These are phyloP conservation scores for Pygocentrus nattereri DNA, from an alignment of 2,797 vertebrate genomes.

Conservation along the genomic window DNA sequence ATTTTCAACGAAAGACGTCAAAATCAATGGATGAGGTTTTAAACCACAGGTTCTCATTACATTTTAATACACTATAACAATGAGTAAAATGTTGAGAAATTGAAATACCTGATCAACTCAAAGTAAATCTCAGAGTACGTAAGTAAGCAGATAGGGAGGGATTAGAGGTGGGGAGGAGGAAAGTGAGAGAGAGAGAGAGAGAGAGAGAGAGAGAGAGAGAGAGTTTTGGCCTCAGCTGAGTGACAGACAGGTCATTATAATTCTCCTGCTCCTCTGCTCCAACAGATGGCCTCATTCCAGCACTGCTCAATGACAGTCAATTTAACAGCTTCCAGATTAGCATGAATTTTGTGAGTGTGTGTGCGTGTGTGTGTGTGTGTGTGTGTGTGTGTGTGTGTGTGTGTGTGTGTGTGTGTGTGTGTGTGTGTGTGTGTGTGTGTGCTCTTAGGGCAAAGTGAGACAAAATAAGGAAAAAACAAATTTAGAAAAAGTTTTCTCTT, in stretches of 20 bases:
- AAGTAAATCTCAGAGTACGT: background rate
- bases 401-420: background rate
- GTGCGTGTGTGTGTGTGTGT: slow-evolving; percentile 25
- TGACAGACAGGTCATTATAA: slow-evolving; percentile 36
- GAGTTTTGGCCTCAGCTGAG: slow-evolving; percentile 5
- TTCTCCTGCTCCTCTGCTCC: slow-evolving; percentile 28
- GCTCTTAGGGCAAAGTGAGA: background rate
- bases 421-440: slow-evolving; percentile 22
- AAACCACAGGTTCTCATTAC: background rate
- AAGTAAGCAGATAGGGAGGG: background rate
- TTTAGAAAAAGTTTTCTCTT: no score
- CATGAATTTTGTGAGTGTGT: slow-evolving; percentile 16
- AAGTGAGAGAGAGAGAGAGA: background rate
- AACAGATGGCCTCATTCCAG: slow-evolving; percentile 40
- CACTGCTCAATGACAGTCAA: slow-evolving; percentile 37
- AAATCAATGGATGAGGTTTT: background rate
- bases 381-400: background rate
- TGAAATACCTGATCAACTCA: background rate
- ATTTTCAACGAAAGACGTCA: background rate
- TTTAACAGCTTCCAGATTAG: slow-evolving; percentile 27
- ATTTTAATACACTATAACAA: background rate
- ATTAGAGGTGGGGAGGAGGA: background rate
- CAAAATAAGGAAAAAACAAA: background rate
- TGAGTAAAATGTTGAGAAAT: background rate
- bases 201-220: background rate